Conservation (phyloP, 2,888 invertebrate genomes). For the Drosophila neotestacea region DNA sequence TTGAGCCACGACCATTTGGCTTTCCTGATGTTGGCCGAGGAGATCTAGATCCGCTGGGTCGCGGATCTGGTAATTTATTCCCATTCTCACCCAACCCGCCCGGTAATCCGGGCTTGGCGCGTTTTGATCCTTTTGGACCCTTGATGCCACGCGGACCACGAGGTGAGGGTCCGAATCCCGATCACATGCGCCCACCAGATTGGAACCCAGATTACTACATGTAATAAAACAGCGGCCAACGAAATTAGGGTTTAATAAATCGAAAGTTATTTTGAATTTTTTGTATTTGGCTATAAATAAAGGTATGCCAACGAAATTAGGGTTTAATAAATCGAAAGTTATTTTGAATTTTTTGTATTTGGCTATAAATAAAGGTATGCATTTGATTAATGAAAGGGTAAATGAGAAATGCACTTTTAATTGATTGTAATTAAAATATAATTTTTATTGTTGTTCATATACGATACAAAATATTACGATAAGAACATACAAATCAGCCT, state of each 20-base stretch:
- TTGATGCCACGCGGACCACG: slow-evolving; percentile 85
- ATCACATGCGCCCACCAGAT: slow-evolving; percentile 90
- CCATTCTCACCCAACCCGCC: slow-evolving; percentile 34
- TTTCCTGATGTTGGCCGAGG: slow-evolving; percentile 88
- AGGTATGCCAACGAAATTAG: too few species aligned
- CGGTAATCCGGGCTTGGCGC: slow-evolving; percentile 39
- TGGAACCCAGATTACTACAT: slow-evolving; percentile 82
- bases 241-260: slow-evolving; percentile 42
- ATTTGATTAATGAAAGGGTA: slow-evolving; percentile 2
- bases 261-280: slow-evolving; percentile 31
- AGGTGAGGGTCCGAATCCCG: slow-evolving; percentile 87
- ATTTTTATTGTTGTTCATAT: slow-evolving; percentile 67
- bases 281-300: slow-evolving; percentile 9
- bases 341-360: slow-evolving; percentile 17
- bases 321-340: slow-evolving; percentile 49
- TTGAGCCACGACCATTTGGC: slow-evolving; percentile 78
- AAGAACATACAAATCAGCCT: slow-evolving; percentile 67
- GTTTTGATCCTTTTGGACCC: slow-evolving; percentile 94
- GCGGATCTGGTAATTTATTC: slow-evolving; percentile 83
- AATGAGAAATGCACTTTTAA: slow-evolving; percentile 8
- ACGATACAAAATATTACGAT: slow-evolving; percentile 54
- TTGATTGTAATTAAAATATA: slow-evolving; percentile 52
- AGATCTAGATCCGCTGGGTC: slow-evolving; percentile 92
- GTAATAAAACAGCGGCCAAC: slow-evolving; percentile 47
- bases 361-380: slow-evolving; percentile 2